Base-by-base conservation (phyloP, 1,140 invertebrate genomes). In the Bombus affinis region DNA sequence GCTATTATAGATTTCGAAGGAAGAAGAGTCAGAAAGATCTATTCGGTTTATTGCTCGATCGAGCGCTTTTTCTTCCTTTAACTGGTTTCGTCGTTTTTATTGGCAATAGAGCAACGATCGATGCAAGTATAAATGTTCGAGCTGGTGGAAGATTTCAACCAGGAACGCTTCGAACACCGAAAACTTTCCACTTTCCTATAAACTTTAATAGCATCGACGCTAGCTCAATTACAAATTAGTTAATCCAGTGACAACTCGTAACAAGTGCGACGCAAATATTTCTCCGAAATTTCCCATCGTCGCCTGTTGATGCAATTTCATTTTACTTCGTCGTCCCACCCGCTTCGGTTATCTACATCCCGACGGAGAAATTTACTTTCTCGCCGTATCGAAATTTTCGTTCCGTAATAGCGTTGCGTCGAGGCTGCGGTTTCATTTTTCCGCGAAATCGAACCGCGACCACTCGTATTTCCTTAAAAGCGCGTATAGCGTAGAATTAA, bases 201-300 rank as follows among this genome's bases (percentile, higher is more conserved):
- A 85, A 85, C 70, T 81, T 74, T 44, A 81, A 72, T 72, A 28
- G 39, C 15, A 59, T 57, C 37, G 15, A 37, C 71, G 35, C 28
- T 35, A 44, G 78, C 57, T 57, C 44, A 53, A 81, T 85, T 74
- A 81, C 35, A 74, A 85, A 85, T 85, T 81, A 74, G 44, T 85
- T 74, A 59, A 81, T 72, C 35, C 78, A 47, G 68, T 57, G 62
- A 75, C 35, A 74, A 81, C 70, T 85, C 73, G 37, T 15, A 44
- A 28, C 25, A 42, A 37, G 22, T 10, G 18, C 0, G 75, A n/a
- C 15, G 42, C 57, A 44, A 66, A 42, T 32, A 44, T 81, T 39
- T 80, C 70, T 39, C 65, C 42, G 39, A 85, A 80, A 85, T 80
- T 73, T 73, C 35, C 22, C 68, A 32, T 81, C 70, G 13, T 47